phyloP scores from a whole-genome alignment of 2,797 vertebrate species.

The Podargus strigoides region DNA sequence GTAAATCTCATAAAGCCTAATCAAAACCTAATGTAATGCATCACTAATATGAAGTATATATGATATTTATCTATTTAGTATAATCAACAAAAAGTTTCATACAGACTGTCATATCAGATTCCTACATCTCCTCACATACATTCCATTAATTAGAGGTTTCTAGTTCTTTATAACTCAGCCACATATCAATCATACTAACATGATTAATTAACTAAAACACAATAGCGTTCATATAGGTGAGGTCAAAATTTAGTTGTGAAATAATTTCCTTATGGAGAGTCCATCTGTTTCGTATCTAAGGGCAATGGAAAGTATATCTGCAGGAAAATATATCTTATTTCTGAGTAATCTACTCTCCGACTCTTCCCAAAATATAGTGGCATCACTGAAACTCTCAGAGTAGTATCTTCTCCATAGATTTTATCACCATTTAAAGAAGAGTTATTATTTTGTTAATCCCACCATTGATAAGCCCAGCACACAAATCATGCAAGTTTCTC shows the following conservation, averaged over 20 bases:
- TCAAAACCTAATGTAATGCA: constrained; percentile 45
- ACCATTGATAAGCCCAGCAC: background rate
- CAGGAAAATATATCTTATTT: background rate
- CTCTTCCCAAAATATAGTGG: background rate
- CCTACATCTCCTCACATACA: background rate
- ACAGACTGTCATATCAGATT: background rate
- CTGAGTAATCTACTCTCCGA: background rate
- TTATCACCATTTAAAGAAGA: background rate
- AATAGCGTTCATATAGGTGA: background rate
- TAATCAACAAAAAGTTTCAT: background rate
- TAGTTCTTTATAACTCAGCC: background rate
- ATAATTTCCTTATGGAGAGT: background rate
- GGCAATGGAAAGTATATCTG: background rate
- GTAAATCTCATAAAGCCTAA: constrained; percentile 47
- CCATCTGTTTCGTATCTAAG: background rate
- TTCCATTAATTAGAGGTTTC: background rate
- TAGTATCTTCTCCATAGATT: background rate
- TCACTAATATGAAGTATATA: background rate
- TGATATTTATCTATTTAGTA: background rate
- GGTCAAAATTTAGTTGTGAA: background rate
- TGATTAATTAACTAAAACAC: background rate
- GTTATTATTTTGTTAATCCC: background rate
- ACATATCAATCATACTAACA: background rate
- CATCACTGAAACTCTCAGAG: background rate
- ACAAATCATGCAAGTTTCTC: background rate